Evolutionary conservation across 30 jellyfish, hydroid and myxozoan genomes (phyloP).

Genomic region (Turritopsis dohrnii): DNA sequence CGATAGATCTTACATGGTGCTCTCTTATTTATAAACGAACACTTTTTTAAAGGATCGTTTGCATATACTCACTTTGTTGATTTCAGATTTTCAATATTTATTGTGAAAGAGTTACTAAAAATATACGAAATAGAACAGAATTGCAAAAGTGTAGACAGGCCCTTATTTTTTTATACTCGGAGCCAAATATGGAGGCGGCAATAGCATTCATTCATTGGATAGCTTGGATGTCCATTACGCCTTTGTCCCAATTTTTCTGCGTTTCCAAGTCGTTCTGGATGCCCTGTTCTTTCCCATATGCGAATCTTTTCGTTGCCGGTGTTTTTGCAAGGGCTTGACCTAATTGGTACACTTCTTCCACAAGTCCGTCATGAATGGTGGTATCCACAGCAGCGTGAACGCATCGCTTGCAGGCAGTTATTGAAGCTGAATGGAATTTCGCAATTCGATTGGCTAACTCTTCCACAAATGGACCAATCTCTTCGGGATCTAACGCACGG

Average conservation of each 20-base stretch:
- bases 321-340: conserved; percentile 11
- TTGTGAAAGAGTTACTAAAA: no score
- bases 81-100: no score
- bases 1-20: no score
- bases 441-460: conserved; percentile 12
- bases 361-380: neutral
- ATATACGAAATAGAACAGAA: no score
- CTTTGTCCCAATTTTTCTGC: conserved; percentile 13
- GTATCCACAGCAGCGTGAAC: conserved; percentile 5
- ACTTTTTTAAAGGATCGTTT: no score
- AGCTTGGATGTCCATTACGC: neutral
- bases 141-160: no score
- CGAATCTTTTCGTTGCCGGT: conserved; percentile 12
- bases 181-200: no score
- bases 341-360: conserved; percentile 12
- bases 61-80: no score
- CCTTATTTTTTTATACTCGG: no score
- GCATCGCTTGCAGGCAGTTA: conserved; percentile 1
- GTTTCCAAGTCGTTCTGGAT: conserved; percentile 9
- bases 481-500: neutral
- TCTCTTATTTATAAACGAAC: no score
- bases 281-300: conserved; percentile 7
- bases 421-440: conserved; percentile 6
- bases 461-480: conserved; percentile 5
- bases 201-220: neutral